phyloP scores from a whole-genome alignment of 2,888 invertebrate species.

The Exocentrus adspersus region DNA sequence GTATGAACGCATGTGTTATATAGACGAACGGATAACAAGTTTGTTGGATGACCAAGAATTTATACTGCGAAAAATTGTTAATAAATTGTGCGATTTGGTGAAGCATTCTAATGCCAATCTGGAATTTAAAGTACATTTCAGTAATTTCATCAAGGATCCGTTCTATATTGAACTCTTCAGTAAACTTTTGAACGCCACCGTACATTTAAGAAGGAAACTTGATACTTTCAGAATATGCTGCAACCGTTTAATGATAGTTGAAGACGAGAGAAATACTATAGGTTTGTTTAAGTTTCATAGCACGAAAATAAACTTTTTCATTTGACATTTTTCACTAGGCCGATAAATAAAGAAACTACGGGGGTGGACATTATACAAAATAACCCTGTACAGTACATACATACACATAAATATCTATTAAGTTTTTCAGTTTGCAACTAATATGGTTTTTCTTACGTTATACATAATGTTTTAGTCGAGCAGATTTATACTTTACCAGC shows the following conservation, averaged over 20 bases:
- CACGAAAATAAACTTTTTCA: too few relatives aligned
- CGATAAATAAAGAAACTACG: too few relatives aligned
- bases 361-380: too few relatives aligned
- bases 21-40: slow-evolving; percentile 44
- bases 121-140: slow-evolving; percentile 41
- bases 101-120: slow-evolving; percentile 23
- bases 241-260: slow-evolving; percentile 51
- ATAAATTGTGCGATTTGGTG: slow-evolving; percentile 43
- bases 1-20: slow-evolving; percentile 52
- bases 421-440: too few relatives aligned
- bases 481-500: slow-evolving; percentile 55
- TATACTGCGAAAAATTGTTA: slow-evolving; percentile 49
- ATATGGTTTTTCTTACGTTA: too few relatives aligned
- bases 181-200: slow-evolving; percentile 47
- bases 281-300: slow-evolving; percentile 42
- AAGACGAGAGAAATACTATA: slow-evolving; percentile 56
- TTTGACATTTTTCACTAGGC: too few relatives aligned
- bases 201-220: slow-evolving; percentile 47
- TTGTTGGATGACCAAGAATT: slow-evolving; percentile 50
- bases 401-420: too few relatives aligned
- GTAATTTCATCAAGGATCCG: slow-evolving; percentile 41
- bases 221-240: slow-evolving; percentile 53
- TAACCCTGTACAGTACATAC: too few relatives aligned
- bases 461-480: slow-evolving; percentile 47
- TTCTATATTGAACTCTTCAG: slow-evolving; percentile 49